Base-by-base conservation (phyloP, 92 coral and sea anemone species). In the Epizoanthus rinbou region DNA sequence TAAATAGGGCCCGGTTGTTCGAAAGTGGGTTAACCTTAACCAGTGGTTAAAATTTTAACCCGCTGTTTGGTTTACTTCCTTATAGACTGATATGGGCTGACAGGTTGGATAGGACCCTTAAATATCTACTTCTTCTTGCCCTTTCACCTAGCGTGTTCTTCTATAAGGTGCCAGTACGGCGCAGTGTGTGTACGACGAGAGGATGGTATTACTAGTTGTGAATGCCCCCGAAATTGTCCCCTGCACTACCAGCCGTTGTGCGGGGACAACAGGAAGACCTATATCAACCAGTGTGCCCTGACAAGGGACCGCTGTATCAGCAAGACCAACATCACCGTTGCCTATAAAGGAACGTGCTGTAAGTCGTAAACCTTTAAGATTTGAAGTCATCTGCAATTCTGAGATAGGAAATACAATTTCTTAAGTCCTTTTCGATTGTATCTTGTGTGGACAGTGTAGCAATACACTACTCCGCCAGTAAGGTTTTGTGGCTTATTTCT, bases 251-350 rank as follows among this genome's bases (percentile, higher is more conserved):
- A 85, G 13, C 99, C 99, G 7, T 86, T 97, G 22, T 97, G 99
- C 66, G 99, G 97, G 4, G 90, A 79, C 86, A 92, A 94, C 74
- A 87, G 89, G 35, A 94, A 97, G 87, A 97, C 99, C 6, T 94
- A 97, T 80, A 63, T 89, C 68, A 97, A 94, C 88, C 89, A 85
- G 25, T 97, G 99, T 60, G 95, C 91, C 37, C 93, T 97, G 67
- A 82, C 88, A 21, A 87, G 94, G 18, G 97, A 94, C 70, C 93
- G 95, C 43, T 97, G 99, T 64, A 76, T 79, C 14, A 66, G 88
- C 33, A 89, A 90, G 43, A 85, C 78, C 75, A 79, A 86, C 54
- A 88, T 91, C 28, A 53, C 79, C 19, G 65, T 85, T 14, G 89
- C 89, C 52, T 76, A 87, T 52, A 81, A 86, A 80, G 98, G 99